Base-by-base conservation (phyloP, 2,797 vertebrate species). In the Taenioides sp. region DNA sequence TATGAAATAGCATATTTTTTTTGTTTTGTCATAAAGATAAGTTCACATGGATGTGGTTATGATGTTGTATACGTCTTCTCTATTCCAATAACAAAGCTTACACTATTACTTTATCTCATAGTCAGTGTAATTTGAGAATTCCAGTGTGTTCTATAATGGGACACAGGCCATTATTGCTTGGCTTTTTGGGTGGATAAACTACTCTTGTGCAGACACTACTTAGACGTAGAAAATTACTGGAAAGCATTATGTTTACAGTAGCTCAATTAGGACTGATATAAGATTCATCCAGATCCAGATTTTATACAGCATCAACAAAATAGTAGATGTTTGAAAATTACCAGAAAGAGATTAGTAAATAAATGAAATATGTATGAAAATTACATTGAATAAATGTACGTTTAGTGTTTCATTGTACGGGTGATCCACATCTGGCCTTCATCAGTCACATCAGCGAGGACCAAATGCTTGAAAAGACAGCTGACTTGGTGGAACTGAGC, bases 361-460 rank as follows among this genome's bases (percentile, higher is more conserved):
- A 28, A 31, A 37, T 74, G 54, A 18, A 59, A 55, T 18, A 4
- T 27, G 52, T 22, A 5, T n/a, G 6, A n/a, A 60, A 43, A 70
- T 43, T n/a, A n/a, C 37, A 43, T 40, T 74, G 78, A 78, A 62
- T 58, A 75, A 67, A 73, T 75, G 61, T 78, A 78, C 71, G 81
- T 50, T 64, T 77, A 70, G 37, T 78, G 75, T 84, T 71, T 81
- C 67, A 18, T 31, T 5, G 14, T 79, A 74, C 68, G 67, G 59
- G 65, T 23, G n/a, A 76, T 73, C 73, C 86, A 89, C 91, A 92
- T 91, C 89, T 93, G 92, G 86, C 77, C 80, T 84, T 88, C 81
- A 89, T 93, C 88, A 93, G 83, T 75, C 65, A 76, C 83, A 86
- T 89, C 83, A 87, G 64, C 79, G 68, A 72, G 70, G 78, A 75